A percentile compares a stretch with the other conserved stretches of the same genome.
Conservation (phyloP, 2,113 vertebrate genomes). For the Puffinus mauretanicus region DNA sequence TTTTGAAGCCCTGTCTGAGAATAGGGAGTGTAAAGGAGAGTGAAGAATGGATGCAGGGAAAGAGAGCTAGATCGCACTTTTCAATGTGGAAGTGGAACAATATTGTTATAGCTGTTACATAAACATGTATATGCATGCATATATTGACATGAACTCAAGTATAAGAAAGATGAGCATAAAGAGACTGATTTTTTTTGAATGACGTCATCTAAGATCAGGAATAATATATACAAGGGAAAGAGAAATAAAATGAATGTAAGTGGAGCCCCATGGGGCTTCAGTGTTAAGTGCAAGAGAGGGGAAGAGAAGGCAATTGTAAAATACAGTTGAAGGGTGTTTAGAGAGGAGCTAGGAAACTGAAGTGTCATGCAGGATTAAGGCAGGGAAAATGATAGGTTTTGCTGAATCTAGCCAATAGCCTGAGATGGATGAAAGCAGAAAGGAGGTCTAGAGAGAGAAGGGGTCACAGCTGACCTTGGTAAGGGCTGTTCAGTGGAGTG, state of each 20-base stretch:
- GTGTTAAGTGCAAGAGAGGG: neutral
- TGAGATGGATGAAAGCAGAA: neutral
- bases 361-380: neutral
- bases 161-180: neutral
- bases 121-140: neutral
- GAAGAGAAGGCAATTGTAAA: neutral
- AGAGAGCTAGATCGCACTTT: neutral
- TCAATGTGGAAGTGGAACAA: neutral
- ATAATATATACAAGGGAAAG: neutral
- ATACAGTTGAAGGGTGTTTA: neutral
- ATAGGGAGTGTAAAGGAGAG: neutral
- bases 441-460: neutral
- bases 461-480: neutral
- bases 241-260: neutral
- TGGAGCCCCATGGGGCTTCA: neutral
- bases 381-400: neutral
- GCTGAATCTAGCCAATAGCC: neutral
- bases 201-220: neutral
- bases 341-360: neutral
- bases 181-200: neutral
- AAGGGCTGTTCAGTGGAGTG: neutral
- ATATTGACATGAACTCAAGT: neutral
- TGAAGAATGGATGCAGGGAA: neutral
- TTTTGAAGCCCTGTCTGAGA: neutral
- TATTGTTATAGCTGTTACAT: neutral